Percentiles rank a stretch among this genome's conserved stretches.
Conservation (phyloP, 2,888 invertebrate genomes). For the Drosophila greeni region DNA sequence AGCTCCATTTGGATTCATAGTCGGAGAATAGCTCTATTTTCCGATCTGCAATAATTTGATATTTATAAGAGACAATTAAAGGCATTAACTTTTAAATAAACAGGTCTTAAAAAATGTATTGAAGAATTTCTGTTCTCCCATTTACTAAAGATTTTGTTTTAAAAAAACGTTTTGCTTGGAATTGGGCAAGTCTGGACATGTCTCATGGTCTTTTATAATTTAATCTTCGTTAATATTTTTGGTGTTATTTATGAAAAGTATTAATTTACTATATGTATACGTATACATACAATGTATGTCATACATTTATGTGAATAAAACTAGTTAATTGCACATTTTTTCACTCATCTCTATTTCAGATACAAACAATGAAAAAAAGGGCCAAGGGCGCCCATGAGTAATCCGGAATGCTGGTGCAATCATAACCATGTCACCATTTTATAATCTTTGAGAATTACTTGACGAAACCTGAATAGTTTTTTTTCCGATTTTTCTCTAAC, state of each 20-base stretch:
- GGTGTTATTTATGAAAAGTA: not conserved
- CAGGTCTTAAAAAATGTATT: no score
- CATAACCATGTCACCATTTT: conserved; percentile 5
- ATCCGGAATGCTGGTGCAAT: conserved; percentile 3
- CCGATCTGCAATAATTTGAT: conserved; percentile 7
- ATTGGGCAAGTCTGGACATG: not conserved
- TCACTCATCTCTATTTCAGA: conserved; percentile 13
- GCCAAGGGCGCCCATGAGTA: conserved; percentile 37
- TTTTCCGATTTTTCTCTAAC: not conserved
- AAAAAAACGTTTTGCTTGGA: not conserved
- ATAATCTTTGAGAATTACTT: no score
- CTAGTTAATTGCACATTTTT: conserved; percentile 1
- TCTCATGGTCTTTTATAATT: not conserved
- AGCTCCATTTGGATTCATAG: conserved; percentile 31
- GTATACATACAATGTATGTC: no score
- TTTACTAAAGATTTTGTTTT: not conserved
- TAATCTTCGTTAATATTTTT: not conserved
- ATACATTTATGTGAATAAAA: conserved; percentile 1
- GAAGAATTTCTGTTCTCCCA: no score
- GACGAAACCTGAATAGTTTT: not conserved
- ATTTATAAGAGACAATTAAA: not conserved
- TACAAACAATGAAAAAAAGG: conserved; percentile 28
- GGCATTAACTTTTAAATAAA: not conserved
- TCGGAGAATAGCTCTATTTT: conserved; percentile 10
- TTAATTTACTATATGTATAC: not conserved